Percentiles rank a stretch among this genome's conserved stretches.
Evolutionary conservation across 2,113 vertebrate genomes (phyloP).

Genomic region (Pipra filicauda): DNA sequence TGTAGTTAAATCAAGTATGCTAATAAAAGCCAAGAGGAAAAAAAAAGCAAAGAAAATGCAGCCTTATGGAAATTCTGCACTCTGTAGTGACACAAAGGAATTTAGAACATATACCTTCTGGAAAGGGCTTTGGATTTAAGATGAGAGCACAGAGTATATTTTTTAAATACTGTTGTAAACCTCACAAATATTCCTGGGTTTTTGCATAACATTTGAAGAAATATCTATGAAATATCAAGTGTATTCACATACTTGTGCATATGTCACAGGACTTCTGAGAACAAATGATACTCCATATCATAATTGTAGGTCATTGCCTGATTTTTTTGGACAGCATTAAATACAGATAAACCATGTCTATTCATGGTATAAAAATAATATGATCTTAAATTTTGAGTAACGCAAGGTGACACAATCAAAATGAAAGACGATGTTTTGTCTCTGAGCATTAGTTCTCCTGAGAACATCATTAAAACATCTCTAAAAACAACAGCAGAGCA

Average conservation of each 20-base stretch:
- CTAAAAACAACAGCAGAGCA: not conserved
- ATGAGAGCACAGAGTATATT: not conserved
- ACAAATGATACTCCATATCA: rapidly evolving
- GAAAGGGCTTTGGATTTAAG: not conserved
- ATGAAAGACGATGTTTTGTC: not conserved
- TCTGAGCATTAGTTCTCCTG: not conserved
- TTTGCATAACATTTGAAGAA: not conserved
- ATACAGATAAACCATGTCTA: not conserved
- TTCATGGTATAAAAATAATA: not conserved
- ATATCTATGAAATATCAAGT: not conserved
- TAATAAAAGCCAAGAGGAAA: not conserved
- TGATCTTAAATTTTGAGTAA: not conserved
- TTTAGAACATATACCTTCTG: not conserved
- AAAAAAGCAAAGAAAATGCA: not conserved
- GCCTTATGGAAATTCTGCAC: not conserved
- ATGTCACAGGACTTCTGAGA: not conserved
- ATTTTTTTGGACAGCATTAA: not conserved
- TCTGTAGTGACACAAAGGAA: not conserved
- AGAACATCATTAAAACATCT: not conserved
- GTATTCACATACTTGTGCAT: not conserved
- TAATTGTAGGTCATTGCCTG: not conserved
- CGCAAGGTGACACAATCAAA: not conserved
- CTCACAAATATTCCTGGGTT: not conserved
- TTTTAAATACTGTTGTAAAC: not conserved
- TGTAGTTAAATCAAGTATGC: not conserved